Evolutionary conservation across 1,140 invertebrate species (phyloP), one percentile per base, ranked within the genome.

Genomic region (Arctopsyche grandis): DNA sequence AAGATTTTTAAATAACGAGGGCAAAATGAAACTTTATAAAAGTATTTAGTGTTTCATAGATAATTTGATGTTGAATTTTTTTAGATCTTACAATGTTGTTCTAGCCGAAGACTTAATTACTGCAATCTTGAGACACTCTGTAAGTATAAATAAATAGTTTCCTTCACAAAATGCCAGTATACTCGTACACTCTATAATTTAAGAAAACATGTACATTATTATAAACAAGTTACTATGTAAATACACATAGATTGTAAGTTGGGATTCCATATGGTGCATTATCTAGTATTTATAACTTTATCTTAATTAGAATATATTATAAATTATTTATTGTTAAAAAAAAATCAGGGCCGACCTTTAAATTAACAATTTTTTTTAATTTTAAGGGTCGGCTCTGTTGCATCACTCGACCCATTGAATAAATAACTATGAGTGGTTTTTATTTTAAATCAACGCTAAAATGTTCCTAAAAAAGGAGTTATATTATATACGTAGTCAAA

Each of bases 191-290:
- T 38, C 29, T 38, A 52, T 74, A 43, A 56, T 56, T 52, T 56
- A 22, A 66, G 9, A 66, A 66, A 66, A 26, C 24, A 56, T 74
- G 71, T 56, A 56, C 12, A 74, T 74, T 52, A 74, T 74, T 70
- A 66, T 66, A 66, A 66, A 66, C 21, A 66, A 74, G 75, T 81
- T 80, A 63, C 79, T 83, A 76, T 76, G 80, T 83, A 79, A 70
- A 81, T 83, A 81, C 63, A 66, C 63, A 14, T 66, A 66, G 48
- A 26, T 16, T 79, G 7, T 73, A 76, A 60, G 75, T 81, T 79
- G 78, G 75, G 76, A 75, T 78, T 77, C 80, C 80, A 82, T 82
- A 80, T 83, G 79, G 81, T 80, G 81, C 82, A 79, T 81, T 80
- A 82, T 83, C 79, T 81, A 77, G 26, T 14, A 74, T 16, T 74